These are phyloP conservation scores for Apogon talboti DNA, from an alignment of 2,797 vertebrate species.

Conservation along the genomic window DNA sequence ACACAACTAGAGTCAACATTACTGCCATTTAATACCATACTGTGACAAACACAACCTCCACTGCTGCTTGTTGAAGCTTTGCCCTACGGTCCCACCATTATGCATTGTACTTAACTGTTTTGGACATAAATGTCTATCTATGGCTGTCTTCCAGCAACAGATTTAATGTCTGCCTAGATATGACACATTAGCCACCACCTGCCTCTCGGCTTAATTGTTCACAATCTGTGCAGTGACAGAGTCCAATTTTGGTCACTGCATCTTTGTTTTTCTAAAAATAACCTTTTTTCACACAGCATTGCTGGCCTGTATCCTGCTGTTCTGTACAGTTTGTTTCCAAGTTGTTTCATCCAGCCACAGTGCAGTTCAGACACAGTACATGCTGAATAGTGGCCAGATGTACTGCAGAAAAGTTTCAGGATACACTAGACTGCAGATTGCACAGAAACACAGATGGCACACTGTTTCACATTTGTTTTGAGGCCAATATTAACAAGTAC, in stretches of 20 bases:
- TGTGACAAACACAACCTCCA: conserved; percentile 23
- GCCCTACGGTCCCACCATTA: conserved; percentile 7
- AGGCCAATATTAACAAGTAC: too few species aligned
- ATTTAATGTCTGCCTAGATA: conserved; percentile 37
- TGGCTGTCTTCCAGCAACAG: conserved; percentile 20
- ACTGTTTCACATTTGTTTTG: too few species aligned
- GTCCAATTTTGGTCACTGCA: conserved; percentile 32
- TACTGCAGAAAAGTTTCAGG: conserved; percentile 21
- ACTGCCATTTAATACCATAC: neutral
- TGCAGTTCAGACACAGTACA: conserved; percentile 16
- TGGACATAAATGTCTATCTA: neutral
- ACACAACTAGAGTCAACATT: conserved; percentile 9
- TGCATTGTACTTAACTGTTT: conserved; percentile 5
- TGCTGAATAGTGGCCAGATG: conserved; percentile 22
- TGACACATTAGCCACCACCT: conserved; percentile 51
- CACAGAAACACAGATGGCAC: neutral
- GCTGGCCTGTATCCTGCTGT: conserved; percentile 30
- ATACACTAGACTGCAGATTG: conserved; percentile 10
- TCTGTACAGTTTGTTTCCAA: conserved; percentile 27
- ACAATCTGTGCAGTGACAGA: conserved; percentile 41
- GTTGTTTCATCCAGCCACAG: conserved; percentile 25
- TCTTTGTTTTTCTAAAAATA: conserved; percentile 50
- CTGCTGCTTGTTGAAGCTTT: conserved; percentile 12
- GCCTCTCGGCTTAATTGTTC: conserved; percentile 51
- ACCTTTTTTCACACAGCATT: conserved; percentile 16